Evolutionary conservation across 1,140 invertebrate species (phyloP), one percentile per base, ranked within the genome.

Genomic region (Penaeus japonicus): DNA sequence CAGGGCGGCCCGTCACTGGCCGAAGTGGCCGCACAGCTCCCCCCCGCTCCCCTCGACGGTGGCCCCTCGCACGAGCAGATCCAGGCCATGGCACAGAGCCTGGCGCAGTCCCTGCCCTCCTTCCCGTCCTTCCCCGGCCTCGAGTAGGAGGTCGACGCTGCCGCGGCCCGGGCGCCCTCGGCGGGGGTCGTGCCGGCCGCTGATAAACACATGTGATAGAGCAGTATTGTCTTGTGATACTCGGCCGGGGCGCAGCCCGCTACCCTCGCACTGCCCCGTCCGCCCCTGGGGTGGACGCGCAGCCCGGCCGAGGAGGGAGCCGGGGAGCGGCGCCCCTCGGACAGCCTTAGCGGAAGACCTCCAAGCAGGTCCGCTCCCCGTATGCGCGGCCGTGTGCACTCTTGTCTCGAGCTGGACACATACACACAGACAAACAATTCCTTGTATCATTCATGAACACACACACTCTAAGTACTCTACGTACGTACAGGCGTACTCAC

Each of bases 11-110:
- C 89, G 12, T 82, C 84, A 7, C 79, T 89, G 35, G 88, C 88
- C 35, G 82, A 89, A 35, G 55, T 89, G 78, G 88, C 78, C 15
- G 83, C 88, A 5, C 83, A 85, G 65, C 54, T 87, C n/a, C 89
- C 89, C 24, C 80, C 89, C n/a, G 80, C 84, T 15, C 65, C 78
- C 24, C 70, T 86, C 35, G 84, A 86, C 27, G 89, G 89, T 15
- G 84, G 89, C 65, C 89, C 89, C 22, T 83, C 89, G 27, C 89
- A 89, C 57, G 89, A 89, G 55, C 84, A 89, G 55, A 82, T 89
- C 65, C 89, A 89, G 35, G 89, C 89, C 32, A 75, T 89, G 84
- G 89, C 89, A 5, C 84, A 89, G 30, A 87, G 79, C 57, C 39
- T 89, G 80, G 65, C 84, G 24, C 84, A 85, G 79, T 85, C 89